phyloP scores from a whole-genome alignment of 2,888 invertebrate genomes.

The Meta bourneti region DNA sequence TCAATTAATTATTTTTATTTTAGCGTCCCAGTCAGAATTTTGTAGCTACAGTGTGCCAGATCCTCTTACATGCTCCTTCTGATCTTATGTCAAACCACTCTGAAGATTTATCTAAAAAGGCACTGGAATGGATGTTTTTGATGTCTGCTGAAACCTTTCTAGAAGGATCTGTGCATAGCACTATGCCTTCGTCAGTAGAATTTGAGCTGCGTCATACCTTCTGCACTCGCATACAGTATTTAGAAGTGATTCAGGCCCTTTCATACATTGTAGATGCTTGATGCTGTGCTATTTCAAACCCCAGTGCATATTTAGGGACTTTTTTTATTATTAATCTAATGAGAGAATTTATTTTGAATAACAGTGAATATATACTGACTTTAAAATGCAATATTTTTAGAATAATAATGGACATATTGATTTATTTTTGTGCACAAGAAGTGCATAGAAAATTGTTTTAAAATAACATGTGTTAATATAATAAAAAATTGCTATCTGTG shows the following conservation, averaged over 20 bases:
- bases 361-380: neutral
- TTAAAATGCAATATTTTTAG: neutral
- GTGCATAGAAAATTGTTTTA: neutral
- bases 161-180: constrained; percentile 26
- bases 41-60: constrained; percentile 88
- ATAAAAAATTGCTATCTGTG: too few species aligned
- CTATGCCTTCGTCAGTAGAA: neutral
- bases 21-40: constrained; percentile 85
- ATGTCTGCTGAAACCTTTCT: constrained; percentile 61
- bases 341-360: neutral
- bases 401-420: neutral
- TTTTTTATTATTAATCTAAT: neutral
- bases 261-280: constrained; percentile 46
- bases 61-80: constrained; percentile 82
- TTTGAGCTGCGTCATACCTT: constrained; percentile 56
- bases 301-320: neutral
- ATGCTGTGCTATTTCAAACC: neutral
- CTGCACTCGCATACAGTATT: constrained; percentile 64
- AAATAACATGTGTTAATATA: neutral
- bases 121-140: constrained; percentile 61
- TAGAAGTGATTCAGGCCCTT: constrained; percentile 59
- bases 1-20: neutral
- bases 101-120: constrained; percentile 7
- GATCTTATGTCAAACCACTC: neutral
- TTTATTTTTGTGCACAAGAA: neutral